Conservation (phyloP, 2,113 vertebrate species). For the Agelaius phoeniceus region DNA sequence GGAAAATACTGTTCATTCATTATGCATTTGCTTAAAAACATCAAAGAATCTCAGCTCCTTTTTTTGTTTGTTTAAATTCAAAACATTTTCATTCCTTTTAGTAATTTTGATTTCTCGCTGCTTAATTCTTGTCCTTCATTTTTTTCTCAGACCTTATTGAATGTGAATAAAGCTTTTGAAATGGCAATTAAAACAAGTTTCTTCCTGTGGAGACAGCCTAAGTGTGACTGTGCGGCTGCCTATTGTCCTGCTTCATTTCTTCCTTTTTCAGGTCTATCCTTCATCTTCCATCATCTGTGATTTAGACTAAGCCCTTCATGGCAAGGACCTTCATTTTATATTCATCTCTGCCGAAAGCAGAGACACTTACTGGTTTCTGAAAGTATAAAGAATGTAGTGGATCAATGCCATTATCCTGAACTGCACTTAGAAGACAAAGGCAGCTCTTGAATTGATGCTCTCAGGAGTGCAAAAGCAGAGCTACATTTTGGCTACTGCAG, state of each 20-base stretch:
- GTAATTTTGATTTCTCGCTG: background rate
- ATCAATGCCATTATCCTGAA: conserved; percentile 56
- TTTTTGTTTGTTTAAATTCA: background rate
- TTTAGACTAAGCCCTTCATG: background rate
- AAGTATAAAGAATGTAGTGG: background rate
- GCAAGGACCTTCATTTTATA: background rate
- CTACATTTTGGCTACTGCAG: background rate
- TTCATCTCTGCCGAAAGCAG: background rate
- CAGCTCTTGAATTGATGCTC: background rate
- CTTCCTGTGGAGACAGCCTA: background rate
- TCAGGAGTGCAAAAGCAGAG: background rate
- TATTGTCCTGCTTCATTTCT: conserved; percentile 1
- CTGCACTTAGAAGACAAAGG: conserved; percentile 18
- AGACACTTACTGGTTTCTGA: conserved; percentile 12
- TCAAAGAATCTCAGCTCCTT: background rate
- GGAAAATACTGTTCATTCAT: background rate
- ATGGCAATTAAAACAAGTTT: conserved; percentile 8
- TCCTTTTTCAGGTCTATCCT: background rate
- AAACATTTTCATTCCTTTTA: background rate
- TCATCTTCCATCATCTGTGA: background rate
- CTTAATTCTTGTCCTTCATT: background rate
- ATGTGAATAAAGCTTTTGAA: background rate
- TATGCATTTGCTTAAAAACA: background rate
- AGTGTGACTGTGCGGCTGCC: background rate
- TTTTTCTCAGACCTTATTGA: background rate